phyloP scores from a whole-genome alignment of 1,140 invertebrate genomes.

The Adelges cooleyi region DNA sequence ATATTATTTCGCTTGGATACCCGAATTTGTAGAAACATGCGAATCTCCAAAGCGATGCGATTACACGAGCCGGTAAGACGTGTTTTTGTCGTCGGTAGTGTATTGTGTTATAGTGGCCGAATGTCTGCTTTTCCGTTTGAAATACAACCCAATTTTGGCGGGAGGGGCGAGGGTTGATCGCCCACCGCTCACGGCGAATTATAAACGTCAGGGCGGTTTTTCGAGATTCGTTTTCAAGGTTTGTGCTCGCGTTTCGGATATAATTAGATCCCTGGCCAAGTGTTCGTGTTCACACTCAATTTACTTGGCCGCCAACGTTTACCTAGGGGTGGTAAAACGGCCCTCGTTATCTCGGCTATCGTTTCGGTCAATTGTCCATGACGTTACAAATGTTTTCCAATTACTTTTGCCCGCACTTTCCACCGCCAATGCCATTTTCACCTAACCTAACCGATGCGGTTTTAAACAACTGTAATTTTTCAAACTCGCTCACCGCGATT shows the following conservation, averaged over 20 bases:
- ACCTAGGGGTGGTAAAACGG: too few relatives aligned
- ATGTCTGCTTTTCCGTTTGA: too few relatives aligned
- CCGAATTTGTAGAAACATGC: too few relatives aligned
- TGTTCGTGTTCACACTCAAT: conserved; percentile 24
- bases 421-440: background rate
- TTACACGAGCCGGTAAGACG: too few relatives aligned
- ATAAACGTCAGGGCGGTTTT: conserved; percentile 8
- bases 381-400: conserved; percentile 26
- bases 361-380: conserved; percentile 8
- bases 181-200: too few relatives aligned
- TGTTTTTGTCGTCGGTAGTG: too few relatives aligned
- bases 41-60: too few relatives aligned
- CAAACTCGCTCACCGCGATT: too few relatives aligned
- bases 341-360: conserved; percentile 11
- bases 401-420: background rate
- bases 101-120: too few relatives aligned
- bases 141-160: too few relatives aligned
- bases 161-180: too few relatives aligned
- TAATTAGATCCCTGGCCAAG: conserved; percentile 9
- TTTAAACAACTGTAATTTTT: conserved; percentile 22
- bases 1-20: too few relatives aligned
- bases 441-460: background rate
- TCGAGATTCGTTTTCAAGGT: conserved; percentile 11
- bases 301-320: background rate
- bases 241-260: conserved; percentile 5